These are phyloP conservation scores for Venustoraphidia nigricollis DNA, from an alignment of 2,888 invertebrate genomes.

Conservation along the genomic window DNA sequence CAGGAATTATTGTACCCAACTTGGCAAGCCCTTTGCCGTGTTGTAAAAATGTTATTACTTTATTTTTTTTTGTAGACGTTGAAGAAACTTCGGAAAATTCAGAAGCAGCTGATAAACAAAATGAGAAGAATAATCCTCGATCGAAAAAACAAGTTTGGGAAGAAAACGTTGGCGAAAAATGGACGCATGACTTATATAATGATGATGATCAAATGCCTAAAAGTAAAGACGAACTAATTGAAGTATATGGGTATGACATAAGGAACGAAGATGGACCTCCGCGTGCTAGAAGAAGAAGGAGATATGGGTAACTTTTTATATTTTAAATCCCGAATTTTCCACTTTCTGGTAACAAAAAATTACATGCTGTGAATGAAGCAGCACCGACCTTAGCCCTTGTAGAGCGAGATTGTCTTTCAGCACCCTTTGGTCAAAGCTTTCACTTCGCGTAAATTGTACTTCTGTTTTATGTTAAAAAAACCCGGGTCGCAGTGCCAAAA, in stretches of 20 bases:
- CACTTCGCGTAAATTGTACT: no score
- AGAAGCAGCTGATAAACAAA: conserved; percentile 20
- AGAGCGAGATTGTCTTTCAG: no score
- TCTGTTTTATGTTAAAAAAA: no score
- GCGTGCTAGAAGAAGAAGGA: conserved; percentile 64
- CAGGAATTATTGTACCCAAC: no score
- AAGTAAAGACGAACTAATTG: conserved; percentile 65
- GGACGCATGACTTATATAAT: conserved; percentile 54
- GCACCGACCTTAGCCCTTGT: no score
- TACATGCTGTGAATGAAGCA: no score
- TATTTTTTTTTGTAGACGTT: conserved; percentile 13
- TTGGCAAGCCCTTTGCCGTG: no score
- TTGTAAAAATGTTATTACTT: not conserved
- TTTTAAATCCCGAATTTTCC: not conserved
- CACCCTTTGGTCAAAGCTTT: no score
- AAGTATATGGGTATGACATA: conserved; percentile 88
- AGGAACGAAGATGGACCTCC: conserved; percentile 85
- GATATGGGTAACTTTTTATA: conserved; percentile 57
- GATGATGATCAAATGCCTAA: conserved; percentile 75
- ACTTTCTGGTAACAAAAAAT: no score
- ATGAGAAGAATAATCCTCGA: conserved; percentile 14
- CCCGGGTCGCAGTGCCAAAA: no score
- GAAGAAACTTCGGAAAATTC: conserved; percentile 15
- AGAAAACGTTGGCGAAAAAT: conserved; percentile 27
- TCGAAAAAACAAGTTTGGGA: conserved; percentile 28